Conservation (phyloP, 2,797 vertebrate genomes). For the Sparus aurata region DNA sequence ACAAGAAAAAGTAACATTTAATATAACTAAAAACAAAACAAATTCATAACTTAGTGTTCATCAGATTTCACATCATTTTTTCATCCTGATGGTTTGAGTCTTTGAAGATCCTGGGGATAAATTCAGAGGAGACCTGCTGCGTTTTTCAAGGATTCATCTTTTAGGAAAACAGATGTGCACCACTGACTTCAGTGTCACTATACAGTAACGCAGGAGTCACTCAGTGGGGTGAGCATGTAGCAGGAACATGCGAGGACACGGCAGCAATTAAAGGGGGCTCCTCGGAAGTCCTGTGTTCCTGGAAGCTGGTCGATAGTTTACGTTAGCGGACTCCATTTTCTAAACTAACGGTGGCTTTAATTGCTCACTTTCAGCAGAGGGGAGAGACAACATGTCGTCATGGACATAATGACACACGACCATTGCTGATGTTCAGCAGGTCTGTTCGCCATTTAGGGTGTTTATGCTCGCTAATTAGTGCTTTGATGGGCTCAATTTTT, state of each 20-base stretch:
- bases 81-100: background rate
- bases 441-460: background rate
- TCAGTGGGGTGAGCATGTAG: background rate
- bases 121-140: background rate
- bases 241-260: no score
- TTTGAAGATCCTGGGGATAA: background rate
- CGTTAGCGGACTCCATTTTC: background rate
- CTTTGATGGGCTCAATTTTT: background rate
- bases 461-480: background rate
- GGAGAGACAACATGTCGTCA: background rate
- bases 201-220: background rate
- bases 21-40: background rate
- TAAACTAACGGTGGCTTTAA: no score
- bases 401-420: background rate
- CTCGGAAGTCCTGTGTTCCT: no score
- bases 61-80: background rate
- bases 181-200: background rate
- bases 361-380: no score
- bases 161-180: conserved; percentile 9
- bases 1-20: background rate
- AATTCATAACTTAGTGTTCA: background rate
- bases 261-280: background rate
- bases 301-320: no score
- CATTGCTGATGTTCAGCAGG: background rate
- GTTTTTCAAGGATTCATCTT: background rate